phyloP scores from a whole-genome alignment of 2,797 vertebrate genomes.

The Eidolon dupreanum region DNA sequence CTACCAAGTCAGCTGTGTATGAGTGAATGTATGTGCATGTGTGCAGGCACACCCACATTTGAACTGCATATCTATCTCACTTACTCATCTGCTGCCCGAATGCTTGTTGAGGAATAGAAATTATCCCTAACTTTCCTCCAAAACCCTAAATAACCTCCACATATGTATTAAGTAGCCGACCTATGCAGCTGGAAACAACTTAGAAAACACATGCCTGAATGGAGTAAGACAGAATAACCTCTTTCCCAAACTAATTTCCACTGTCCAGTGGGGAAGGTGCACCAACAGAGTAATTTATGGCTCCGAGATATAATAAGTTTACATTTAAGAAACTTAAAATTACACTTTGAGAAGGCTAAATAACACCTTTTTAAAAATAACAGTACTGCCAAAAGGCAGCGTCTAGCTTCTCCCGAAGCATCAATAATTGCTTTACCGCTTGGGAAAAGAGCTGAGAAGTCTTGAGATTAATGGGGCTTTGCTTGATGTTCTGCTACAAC shows the following conservation, averaged over 20 bases:
- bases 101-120: neutral
- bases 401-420: neutral
- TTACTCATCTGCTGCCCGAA: constrained; percentile 13
- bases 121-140: constrained; percentile 13
- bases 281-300: neutral
- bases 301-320: neutral
- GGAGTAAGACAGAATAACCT: neutral
- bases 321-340: constrained; percentile 42
- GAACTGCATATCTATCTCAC: neutral
- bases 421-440: neutral
- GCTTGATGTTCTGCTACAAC: neutral
- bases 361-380: neutral
- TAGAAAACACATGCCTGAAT: neutral
- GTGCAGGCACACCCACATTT: neutral
- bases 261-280: neutral
- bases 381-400: neutral
- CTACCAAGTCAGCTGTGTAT: neutral
- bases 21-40: neutral
- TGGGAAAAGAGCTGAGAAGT: neutral
- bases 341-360: neutral
- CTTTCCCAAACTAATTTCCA: neutral
- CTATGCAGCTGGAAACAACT: neutral
- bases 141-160: constrained; percentile 27
- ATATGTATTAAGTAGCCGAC: neutral
- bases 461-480: neutral